Base-by-base conservation (phyloP, 2,888 invertebrate species). In the Hemistola chrysoprasaria region DNA sequence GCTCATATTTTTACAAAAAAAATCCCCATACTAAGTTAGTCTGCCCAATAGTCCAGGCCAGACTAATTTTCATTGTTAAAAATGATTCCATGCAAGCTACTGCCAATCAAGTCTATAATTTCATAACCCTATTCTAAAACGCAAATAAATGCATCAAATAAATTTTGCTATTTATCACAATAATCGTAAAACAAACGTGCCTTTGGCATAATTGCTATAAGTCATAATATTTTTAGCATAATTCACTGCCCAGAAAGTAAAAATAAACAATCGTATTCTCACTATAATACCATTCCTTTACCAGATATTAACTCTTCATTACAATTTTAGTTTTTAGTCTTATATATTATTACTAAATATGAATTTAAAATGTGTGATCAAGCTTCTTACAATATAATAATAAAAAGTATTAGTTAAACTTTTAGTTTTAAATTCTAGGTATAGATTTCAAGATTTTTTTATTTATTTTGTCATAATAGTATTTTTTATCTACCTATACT, bases 351-450 rank as follows among this genome's bases (percentile, higher is more conserved):
- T 82, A 78, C 75, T 82, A 81, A 77, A 78, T 87, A 87, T 76
- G 82, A 87, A 86, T 86, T 82, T 86, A 86, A 87, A 87, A 87
- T 78, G 84, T 85, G 86, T 87, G 88, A 88, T 87, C 85, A 88
- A 88, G 88, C 88, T 65, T 84, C 83, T 86, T 88, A 88, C 68
- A 75, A 71, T 79, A 70, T 80, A 78, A 78, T 85, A 85, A 85
- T 86, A 84, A 86, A 85, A 87, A 84, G 83, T 85, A 85, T 83
- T 85, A 86, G 78, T 81, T 85, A 82, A 84, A 83, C 75, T 85
- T 87, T 83, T 77, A 81, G 80, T 78, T 83, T 85, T 83, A 72
- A 83, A 81, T 85, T 79, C 85, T 87, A 88, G 86, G 78, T 82
- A 86, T 88, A 85, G 84, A 86, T 84, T 87, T 86, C 77, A 85